Percentiles rank a stretch among this genome's conserved stretches.
These are phyloP conservation scores for Mormyrus lacerda DNA, from an alignment of 2,113 vertebrate species.

Conservation along the genomic window DNA sequence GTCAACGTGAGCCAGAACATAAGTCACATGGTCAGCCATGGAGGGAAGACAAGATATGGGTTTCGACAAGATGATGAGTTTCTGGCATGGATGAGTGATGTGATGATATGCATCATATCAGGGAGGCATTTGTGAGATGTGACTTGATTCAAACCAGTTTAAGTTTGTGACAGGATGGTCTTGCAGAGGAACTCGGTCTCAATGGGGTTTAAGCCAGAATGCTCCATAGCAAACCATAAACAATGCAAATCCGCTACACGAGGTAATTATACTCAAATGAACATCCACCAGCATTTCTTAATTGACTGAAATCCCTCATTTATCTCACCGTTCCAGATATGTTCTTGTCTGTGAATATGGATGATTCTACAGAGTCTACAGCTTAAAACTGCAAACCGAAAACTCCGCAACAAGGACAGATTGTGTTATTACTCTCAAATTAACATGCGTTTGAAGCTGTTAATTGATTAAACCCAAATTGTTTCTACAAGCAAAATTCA, in stretches of 20 bases:
- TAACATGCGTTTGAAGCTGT: background rate
- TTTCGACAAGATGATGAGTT: background rate
- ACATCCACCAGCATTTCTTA: background rate
- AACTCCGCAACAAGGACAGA: background rate
- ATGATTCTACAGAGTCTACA: background rate
- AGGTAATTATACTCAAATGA: background rate
- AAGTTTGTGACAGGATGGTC: background rate
- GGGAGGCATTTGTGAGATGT: background rate
- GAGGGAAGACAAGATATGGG: background rate
- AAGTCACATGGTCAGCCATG: background rate
- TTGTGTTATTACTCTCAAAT: background rate
- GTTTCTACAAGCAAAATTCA: background rate
- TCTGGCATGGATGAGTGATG: background rate
- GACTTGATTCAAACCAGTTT: background rate
- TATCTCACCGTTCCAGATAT: background rate
- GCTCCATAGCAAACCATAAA: background rate
- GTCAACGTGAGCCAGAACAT: background rate
- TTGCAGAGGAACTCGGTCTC: background rate
- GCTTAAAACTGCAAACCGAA: background rate
- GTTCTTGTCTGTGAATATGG: background rate
- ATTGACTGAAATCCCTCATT: background rate
- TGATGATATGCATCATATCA: background rate
- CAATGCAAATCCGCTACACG: background rate
- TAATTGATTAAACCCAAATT: slow-evolving; percentile 12
- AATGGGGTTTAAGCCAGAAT: background rate